Base-by-base conservation (phyloP, 2,113 vertebrate species). In the Eulacestoma nigropectus region DNA sequence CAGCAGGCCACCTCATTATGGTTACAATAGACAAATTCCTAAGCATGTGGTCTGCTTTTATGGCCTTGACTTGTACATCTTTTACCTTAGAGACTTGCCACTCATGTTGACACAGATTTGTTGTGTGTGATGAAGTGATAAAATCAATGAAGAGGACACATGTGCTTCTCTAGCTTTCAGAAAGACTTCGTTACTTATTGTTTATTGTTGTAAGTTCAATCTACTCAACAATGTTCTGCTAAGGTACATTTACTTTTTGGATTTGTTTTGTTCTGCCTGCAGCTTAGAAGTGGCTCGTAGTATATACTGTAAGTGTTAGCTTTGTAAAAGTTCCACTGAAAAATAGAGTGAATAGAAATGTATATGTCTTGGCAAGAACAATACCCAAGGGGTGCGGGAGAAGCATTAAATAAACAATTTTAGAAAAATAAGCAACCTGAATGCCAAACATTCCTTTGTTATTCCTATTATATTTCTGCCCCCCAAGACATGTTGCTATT, bases 91-190 rank as follows among this genome's bases (percentile, higher is more conserved):
- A 98, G 97, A 97, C 94, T 97, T 97, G 93, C 95, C 96, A 97
- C 95, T 98, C 90, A 82, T 96, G 95, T 97, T 98, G 96, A 98
- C 97, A 98, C 88, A 97, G 96, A 97, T 97, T 98, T 98, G 94
- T 96, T 96, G 93, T 97, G 95, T 63, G 77, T 98, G 96, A 97
- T 96, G 94, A 97, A 98, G 95, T 97, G 97, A 97, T 96, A 97
- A 97, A 98, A 98, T 98, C 97, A 98, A 96, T 97, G 87, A 92
- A 94, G 93, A 95, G 87, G 73, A 95, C 77, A 95, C 52, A 47
- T 69, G 83, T 96, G 94, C 89, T 87, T 93, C 88, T 95, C 91
- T 50, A 92, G 78, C 87, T 95, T 97, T 92, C 78, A 95, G 94
- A 94, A 94, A 86, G 89, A 89, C 77, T 94, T 91, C 94, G 92